Percentiles rank a stretch among this genome's conserved stretches.
phyloP scores from a whole-genome alignment of 2,888 invertebrate genomes.

The Phengaris arion region DNA sequence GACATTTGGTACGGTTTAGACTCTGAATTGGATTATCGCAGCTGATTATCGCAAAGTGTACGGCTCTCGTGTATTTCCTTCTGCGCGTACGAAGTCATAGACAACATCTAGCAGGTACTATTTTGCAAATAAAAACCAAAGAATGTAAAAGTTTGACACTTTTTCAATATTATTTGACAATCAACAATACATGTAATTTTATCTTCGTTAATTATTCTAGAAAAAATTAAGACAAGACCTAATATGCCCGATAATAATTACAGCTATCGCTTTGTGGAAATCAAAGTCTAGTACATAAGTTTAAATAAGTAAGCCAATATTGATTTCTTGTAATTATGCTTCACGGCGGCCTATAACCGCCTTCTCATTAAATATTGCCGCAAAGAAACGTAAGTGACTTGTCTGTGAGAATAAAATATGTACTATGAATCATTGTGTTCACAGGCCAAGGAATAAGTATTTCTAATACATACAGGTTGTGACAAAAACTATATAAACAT shows the following conservation, averaged over 20 bases:
- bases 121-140: too few relatives aligned
- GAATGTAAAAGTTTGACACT: neutral
- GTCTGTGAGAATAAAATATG: conserved; percentile 44
- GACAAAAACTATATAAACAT: neutral
- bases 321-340: conserved; percentile 73
- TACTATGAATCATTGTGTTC: conserved; percentile 26
- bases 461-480: neutral
- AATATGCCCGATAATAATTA: conserved; percentile 31
- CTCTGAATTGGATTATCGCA: too few relatives aligned
- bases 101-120: too few relatives aligned
- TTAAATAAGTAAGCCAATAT: conserved; percentile 62
- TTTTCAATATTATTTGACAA: neutral
- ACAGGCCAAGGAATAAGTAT: neutral
- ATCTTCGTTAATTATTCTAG: conserved; percentile 8
- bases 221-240: conserved; percentile 22
- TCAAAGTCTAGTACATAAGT: conserved; percentile 30
- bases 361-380: conserved; percentile 71
- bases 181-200: neutral
- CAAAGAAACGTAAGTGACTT: conserved; percentile 61
- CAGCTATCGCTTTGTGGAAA: conserved; percentile 26
- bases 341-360: conserved; percentile 52
- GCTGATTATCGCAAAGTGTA: too few relatives aligned
- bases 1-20: too few relatives aligned
- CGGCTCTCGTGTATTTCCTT: too few relatives aligned
- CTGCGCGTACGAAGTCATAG: too few relatives aligned